Conservation (phyloP, 2,113 vertebrate species). For the Xenopus borealis region DNA sequence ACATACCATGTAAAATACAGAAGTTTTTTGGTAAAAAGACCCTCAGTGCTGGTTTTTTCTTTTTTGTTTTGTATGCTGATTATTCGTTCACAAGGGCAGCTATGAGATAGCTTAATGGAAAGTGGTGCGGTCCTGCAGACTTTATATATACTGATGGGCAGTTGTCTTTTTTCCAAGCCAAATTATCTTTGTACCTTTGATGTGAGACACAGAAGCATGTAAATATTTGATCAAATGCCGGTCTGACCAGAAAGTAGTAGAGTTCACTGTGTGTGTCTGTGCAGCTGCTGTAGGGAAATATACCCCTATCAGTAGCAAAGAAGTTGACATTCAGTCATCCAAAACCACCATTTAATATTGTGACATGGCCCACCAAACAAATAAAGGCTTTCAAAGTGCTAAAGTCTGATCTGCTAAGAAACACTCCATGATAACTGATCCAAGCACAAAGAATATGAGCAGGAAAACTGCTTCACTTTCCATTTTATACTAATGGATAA, state of each 20-base stretch:
- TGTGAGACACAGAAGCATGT: background rate
- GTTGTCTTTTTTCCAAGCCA: too few relatives aligned
- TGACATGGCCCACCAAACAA: too few relatives aligned
- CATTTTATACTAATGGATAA: constrained; percentile 3
- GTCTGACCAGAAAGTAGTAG: background rate
- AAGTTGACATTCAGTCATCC: constrained; percentile 1
- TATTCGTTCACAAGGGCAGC: too few relatives aligned
- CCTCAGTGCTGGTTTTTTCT: too few relatives aligned
- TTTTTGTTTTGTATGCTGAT: too few relatives aligned
- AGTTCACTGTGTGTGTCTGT: background rate
- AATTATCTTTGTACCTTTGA: background rate
- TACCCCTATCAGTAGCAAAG: constrained; percentile 1
- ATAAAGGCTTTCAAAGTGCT: too few relatives aligned
- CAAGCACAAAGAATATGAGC: background rate
- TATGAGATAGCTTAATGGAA: too few relatives aligned
- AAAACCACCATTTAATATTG: constrained; percentile 13
- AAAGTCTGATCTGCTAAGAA: background rate
- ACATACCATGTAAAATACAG: too few relatives aligned
- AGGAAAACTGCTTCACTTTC: background rate
- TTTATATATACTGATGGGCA: too few relatives aligned
- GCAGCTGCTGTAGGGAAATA: background rate
- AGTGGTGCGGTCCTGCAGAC: too few relatives aligned
- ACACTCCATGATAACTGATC: constrained; percentile 4
- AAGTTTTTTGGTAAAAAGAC: too few relatives aligned
- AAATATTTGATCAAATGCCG: constrained; percentile 22